Base-by-base conservation (phyloP, 1,140 invertebrate genomes). In the Ostrea denselamellosa region DNA sequence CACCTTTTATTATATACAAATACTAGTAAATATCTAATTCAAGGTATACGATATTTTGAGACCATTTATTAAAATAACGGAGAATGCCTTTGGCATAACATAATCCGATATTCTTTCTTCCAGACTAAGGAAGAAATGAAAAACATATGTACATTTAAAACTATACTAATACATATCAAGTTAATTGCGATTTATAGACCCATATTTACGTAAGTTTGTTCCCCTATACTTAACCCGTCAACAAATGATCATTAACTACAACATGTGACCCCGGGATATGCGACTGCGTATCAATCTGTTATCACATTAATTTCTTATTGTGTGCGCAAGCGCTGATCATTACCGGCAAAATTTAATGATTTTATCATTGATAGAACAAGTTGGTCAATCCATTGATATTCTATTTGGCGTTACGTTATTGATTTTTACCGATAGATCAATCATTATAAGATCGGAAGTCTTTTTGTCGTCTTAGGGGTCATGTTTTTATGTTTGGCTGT, bases 281-380 rank as follows among this genome's bases (percentile, higher is more conserved):
- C 28, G 68, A 77, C 28, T 25, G 14, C 7, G 22, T 77, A 77
- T 77, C 68, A 77, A 77, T 77, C 28, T 77, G 68, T 77, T 77
- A 77, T 77, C 68, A 77, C 68, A 77, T 77, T 77, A 77, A 77
- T 77, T 77, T 77, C 68, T 44, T 77, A 77, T 77, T 77, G 68
- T 77, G 25, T 77, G 68, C 22, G 68, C 68, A 77, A 77, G 68
- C 25, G 22, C 25, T 8, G 9, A 25, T 28, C 28, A 22, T 28
- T 77, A 28, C 25, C 68, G 25, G 25, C 22, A 22, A 77, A 22
- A 34, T 77, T 77, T 77, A 77, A 77, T 25, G 68, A 77, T 12
- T 77, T 77, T 77, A 77, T 77, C 68, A 77, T 77, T 77, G 68
- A 77, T 77, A 22, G 25, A 28, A 77, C 68, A 77, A 34, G 68